Conservation (phyloP, 2,888 invertebrate species). For the Habrosyne pyritoides region DNA sequence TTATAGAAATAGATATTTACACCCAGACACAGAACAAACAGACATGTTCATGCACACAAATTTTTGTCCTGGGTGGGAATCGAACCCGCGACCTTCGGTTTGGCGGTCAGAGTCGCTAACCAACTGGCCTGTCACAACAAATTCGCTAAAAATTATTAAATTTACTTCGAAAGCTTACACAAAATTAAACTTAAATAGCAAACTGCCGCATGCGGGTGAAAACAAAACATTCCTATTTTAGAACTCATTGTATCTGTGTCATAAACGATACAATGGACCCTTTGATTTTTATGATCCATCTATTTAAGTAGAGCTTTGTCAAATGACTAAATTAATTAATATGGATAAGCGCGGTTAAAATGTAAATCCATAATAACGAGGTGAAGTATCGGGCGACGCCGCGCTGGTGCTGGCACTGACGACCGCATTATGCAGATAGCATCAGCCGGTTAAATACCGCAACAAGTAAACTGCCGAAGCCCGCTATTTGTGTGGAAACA, state of each 20-base stretch:
- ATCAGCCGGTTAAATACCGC: slow-evolving; percentile 74
- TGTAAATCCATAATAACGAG: slow-evolving; percentile 72
- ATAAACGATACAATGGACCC: background rate
- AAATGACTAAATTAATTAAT: slow-evolving; percentile 51
- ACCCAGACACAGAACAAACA: too few relatives aligned
- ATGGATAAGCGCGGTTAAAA: slow-evolving; percentile 62
- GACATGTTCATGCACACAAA: too few relatives aligned
- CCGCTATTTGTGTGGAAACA: slow-evolving; percentile 48
- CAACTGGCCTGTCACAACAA: too few relatives aligned
- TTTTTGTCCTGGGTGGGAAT: too few relatives aligned
- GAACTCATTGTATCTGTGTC: background rate
- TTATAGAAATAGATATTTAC: too few relatives aligned
- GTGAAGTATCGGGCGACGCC: slow-evolving; percentile 58
- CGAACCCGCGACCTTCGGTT: too few relatives aligned
- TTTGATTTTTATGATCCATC: background rate
- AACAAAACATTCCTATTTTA: too few relatives aligned
- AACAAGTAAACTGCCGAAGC: slow-evolving; percentile 74
- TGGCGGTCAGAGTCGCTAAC: too few relatives aligned
- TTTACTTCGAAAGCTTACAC: too few relatives aligned
- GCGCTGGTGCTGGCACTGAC: slow-evolving; percentile 45
- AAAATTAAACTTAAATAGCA: too few relatives aligned
- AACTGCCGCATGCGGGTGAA: too few relatives aligned
- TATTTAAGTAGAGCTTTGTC: background rate
- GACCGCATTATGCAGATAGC: slow-evolving; percentile 79
- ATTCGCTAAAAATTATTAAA: too few relatives aligned